These are phyloP conservation scores for Drosophila tristis DNA, from an alignment of 1,140 invertebrate genomes.

Conservation along the genomic window DNA sequence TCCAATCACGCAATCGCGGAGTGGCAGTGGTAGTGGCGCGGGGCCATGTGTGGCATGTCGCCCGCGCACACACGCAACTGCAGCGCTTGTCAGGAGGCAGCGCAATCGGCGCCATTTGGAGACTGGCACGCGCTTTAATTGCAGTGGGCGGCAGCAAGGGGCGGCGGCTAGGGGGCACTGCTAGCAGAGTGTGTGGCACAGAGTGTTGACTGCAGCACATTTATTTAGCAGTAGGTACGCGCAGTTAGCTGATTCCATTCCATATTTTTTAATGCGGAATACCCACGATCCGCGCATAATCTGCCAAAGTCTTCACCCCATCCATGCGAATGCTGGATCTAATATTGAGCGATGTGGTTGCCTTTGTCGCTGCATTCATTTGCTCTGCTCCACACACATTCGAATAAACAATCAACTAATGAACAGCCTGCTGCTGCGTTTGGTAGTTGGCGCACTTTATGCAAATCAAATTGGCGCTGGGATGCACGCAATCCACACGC, in stretches of 20 bases:
- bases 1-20: conserved; percentile 51
- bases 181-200: neutral
- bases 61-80: conserved; percentile 43
- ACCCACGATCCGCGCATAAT: no score
- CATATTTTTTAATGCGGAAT: no score
- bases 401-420: no score
- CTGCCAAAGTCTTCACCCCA: no score
- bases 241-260: conserved; percentile 22
- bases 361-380: no score
- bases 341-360: no score
- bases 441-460: neutral
- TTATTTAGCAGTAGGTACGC: conserved; percentile 24
- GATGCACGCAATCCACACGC: neutral
- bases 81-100: conserved; percentile 11
- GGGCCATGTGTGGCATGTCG: conserved; percentile 3
- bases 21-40: neutral
- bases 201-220: conserved; percentile 19
- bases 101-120: conserved; percentile 8
- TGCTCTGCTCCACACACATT: no score
- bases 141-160: neutral
- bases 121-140: conserved; percentile 21
- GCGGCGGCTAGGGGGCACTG: neutral
- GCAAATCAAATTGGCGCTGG: conserved; percentile 55
- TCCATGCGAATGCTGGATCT: no score
- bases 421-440: no score